Evolutionary conservation across 2,888 invertebrate genomes (phyloP).

Genomic region (Chrysotoxum bicinctum): DNA sequence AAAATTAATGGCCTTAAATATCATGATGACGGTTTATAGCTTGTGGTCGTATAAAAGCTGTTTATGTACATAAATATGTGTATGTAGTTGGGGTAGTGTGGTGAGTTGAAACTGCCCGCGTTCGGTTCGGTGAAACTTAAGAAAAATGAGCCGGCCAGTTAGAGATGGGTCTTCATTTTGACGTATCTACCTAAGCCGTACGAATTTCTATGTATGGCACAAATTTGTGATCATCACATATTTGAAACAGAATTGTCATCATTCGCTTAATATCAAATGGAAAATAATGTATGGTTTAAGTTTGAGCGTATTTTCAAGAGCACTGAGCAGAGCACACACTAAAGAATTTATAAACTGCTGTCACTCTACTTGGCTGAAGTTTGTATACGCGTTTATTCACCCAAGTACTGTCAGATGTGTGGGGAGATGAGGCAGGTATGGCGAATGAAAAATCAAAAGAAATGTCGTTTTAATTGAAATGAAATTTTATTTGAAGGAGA

Average conservation of each 20-base stretch:
- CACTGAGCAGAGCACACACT: not conserved
- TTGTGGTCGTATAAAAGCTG: not conserved
- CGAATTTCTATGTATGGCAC: not conserved
- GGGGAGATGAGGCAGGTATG: not conserved
- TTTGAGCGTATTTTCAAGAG: constrained; percentile 8
- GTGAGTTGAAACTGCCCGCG: not conserved
- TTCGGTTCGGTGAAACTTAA: not conserved
- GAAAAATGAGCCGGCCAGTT: not conserved
- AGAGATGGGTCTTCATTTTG: not conserved
- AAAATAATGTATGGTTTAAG: not conserved
- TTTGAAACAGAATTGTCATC: not conserved
- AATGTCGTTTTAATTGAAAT: constrained; percentile 22
- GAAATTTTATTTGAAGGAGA: constrained; percentile 21
- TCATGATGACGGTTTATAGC: not conserved
- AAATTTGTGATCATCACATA: not conserved
- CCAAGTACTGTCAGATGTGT: not conserved
- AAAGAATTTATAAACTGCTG: not conserved
- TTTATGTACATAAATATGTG: not conserved
- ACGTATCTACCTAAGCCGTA: not conserved
- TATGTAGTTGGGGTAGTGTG: not conserved
- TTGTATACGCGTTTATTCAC: constrained; percentile 1
- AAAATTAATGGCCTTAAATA: constrained; percentile 76
- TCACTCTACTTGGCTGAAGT: not conserved
- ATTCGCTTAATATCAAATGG: not conserved
- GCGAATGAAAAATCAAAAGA: constrained; percentile 3